Evolutionary conservation across 2,113 vertebrate genomes (phyloP).

Genomic region (Oceanodroma tethys): DNA sequence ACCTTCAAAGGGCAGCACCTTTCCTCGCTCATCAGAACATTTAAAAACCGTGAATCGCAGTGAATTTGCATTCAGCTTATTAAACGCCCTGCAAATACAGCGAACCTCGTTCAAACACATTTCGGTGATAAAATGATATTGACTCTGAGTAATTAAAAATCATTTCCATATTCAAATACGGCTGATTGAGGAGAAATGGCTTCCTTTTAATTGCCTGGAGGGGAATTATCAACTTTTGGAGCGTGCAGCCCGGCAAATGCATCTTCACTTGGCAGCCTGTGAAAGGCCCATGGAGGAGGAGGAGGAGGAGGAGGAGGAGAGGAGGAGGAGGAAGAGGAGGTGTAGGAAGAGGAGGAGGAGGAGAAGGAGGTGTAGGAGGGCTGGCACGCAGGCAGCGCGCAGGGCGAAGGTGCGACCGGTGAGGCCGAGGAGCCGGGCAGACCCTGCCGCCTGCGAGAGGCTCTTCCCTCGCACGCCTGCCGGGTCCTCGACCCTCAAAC

Average conservation of each 20-base stretch:
- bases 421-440: neutral
- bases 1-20: neutral
- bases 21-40: neutral
- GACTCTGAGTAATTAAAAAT: conserved; percentile 84
- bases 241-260: conserved; percentile 36
- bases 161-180: conserved; percentile 83
- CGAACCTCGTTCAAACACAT: conserved; percentile 70
- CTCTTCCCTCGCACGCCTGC: neutral
- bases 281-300: neutral
- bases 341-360: neutral
- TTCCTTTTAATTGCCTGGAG: conserved; percentile 70
- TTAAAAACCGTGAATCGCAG: neutral
- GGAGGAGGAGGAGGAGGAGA: neutral
- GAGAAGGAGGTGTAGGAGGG: neutral
- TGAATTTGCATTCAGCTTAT: conserved; percentile 53
- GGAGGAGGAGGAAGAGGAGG: neutral
- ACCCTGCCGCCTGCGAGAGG: fast-evolving
- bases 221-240: conserved; percentile 47
- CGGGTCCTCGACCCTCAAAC: fast-evolving
- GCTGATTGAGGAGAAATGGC: conserved; percentile 78
- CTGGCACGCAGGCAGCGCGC: neutral
- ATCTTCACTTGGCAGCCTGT: neutral
- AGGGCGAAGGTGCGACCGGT: neutral
- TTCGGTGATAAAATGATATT: conserved; percentile 73
- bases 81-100: conserved; percentile 53